Base-by-base conservation (phyloP, 1,140 invertebrate species). In the Cyclargus thomasi region DNA sequence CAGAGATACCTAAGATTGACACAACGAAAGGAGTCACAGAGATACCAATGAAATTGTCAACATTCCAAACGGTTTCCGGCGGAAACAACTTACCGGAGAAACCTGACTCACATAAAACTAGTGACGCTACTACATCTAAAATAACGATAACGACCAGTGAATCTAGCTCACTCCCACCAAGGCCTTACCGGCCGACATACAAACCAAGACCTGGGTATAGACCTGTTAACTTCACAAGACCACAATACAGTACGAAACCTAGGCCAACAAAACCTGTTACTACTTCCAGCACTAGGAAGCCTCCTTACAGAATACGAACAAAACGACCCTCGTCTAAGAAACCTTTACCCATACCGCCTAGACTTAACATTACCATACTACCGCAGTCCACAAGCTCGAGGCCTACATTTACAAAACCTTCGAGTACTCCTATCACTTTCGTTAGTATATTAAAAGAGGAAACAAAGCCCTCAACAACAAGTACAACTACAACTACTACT, bases 311-410 rank as follows among this genome's bases (percentile, higher is more conserved):
- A 76, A 71, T 78, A 17, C 82, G 81, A 64, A 80, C 86, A 11
- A 88, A 86, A 69, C 74, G 85, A 65, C 83, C 85, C n/a, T 69
- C 78, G 39, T 86, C 85, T 4, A 91, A 89, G 76, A 86, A 83
- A 64, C 87, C 87, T 10, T 72, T 85, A 67, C 81, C 83, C 29
- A 80, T 79, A 5, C 91, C 92, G 20, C 86, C 83, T 36, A 87
- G 90, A 78, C 69, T 91, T 5, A 92, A 92, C 2, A 92, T 93
- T 64, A 93, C 93, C 22, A 92, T 90, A 62, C 64, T 93, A 70
- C 92, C 92, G 11, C 92, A 92, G 73, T 80, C 83, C 14, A 85
- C 87, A 23, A 88, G 85, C 53, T 76, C 75, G 4, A 79, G 78
- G 76, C 87, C 87, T n/a, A 66, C 76, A 65, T 88, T 83, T 53